A percentile compares a stretch with the other conserved stretches of the same genome.
phyloP scores from a whole-genome alignment of 2,888 invertebrate species.

The Drosophila austrosaltans region DNA sequence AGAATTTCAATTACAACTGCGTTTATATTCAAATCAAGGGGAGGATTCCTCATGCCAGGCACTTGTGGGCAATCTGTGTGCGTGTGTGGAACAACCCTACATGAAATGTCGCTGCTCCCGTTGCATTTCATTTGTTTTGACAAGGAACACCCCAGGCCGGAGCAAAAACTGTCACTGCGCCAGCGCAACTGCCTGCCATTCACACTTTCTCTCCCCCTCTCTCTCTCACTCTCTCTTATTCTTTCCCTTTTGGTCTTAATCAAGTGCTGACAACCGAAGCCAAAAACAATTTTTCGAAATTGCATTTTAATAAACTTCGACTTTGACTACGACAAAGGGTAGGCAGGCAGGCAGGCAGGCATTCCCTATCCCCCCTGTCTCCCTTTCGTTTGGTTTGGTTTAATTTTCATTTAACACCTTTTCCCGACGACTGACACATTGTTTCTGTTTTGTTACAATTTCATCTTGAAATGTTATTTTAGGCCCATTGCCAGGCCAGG shows the following conservation, averaged over 20 bases:
- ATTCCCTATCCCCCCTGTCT: not conserved
- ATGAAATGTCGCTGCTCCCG: slow-evolving; percentile 45
- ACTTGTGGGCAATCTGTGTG: slow-evolving; percentile 65
- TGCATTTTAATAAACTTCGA: slow-evolving; percentile 75
- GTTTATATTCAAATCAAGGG: slow-evolving; percentile 55
- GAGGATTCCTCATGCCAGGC: slow-evolving; percentile 40
- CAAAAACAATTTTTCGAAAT: slow-evolving; percentile 65
- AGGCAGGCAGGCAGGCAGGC: not conserved
- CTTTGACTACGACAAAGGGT: slow-evolving; percentile 36
- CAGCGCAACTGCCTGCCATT: slow-evolving; percentile 43
- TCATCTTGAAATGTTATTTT: slow-evolving; percentile 60
- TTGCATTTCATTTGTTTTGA: slow-evolving; percentile 70
- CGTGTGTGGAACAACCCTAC: slow-evolving; percentile 42
- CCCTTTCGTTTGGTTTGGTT: slow-evolving; percentile 38
- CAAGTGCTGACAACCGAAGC: slow-evolving; percentile 73
- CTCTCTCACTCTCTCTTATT: slow-evolving; percentile 30
- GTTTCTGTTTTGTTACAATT: slow-evolving; percentile 58
- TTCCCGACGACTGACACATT: slow-evolving; percentile 21
- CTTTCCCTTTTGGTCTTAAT: slow-evolving; percentile 69
- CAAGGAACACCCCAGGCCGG: slow-evolving; percentile 68
- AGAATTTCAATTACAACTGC: slow-evolving; percentile 17
- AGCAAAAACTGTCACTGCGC: slow-evolving; percentile 40
- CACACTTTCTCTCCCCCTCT: not conserved
- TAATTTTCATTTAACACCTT: slow-evolving; percentile 73
- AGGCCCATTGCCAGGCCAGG: slow-evolving; percentile 54